Evolutionary conservation across 2,113 vertebrate genomes (phyloP).

Genomic region (Corynorhinus townsendii): DNA sequence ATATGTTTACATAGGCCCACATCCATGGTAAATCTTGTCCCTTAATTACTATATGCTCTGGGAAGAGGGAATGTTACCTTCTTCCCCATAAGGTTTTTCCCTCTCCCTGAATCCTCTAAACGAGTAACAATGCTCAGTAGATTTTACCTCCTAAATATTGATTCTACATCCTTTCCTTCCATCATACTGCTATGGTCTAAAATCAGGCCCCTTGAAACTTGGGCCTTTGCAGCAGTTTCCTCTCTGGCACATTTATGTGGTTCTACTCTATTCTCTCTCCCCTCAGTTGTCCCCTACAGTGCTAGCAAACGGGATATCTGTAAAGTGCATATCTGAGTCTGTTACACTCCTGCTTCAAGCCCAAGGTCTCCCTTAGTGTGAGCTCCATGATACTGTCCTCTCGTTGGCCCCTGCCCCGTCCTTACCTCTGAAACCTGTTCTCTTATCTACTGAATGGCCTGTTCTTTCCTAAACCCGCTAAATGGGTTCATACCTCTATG

Average conservation of each 20-base stretch:
- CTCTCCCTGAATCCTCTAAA: neutral
- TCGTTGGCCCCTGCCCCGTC: neutral
- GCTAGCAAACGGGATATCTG: neutral
- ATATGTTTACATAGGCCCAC: neutral
- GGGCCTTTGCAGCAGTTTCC: neutral
- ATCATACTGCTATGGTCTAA: neutral
- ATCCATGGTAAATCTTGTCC: neutral
- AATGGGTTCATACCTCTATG: neutral
- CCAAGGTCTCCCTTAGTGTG: neutral
- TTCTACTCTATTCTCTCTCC: neutral
- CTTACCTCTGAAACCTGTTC: neutral
- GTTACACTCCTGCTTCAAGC: neutral
- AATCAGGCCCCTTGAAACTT: neutral
- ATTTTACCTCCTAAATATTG: neutral
- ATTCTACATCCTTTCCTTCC: neutral
- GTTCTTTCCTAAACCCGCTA: neutral
- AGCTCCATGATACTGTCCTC: neutral
- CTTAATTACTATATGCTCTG: neutral
- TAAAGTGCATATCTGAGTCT: neutral
- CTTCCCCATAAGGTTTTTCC: neutral
- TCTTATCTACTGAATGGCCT: neutral
- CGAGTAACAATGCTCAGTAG: neutral
- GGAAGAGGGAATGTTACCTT: neutral
- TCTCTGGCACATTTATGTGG: neutral
- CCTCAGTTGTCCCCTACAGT: neutral